Evolutionary conservation across 2,113 vertebrate species (phyloP), one percentile per base, ranked within the genome.

Genomic region (Piaya cayana): DNA sequence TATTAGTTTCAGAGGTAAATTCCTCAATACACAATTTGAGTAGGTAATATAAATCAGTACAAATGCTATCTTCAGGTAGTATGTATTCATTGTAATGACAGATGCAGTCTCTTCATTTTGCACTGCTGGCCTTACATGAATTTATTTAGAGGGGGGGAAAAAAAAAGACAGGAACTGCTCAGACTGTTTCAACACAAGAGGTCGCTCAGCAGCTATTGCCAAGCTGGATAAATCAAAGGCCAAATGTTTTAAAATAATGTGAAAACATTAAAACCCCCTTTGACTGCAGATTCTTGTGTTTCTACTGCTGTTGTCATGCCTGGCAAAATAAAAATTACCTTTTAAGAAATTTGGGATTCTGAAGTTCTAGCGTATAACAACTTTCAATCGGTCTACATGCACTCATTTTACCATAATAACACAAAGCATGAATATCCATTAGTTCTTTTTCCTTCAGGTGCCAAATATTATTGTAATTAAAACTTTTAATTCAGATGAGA

Each of bases 161-260:
- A 45, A 25, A 11, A 0, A 56, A 56, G 15, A 4, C 21, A 32
- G 9, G 27, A 55, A 11, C 29, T 63, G 45, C 52, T 93, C 39
- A 62, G 78, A 77, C 6, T 15, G 3, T 92, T 89, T 91, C 30
- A 78, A 78, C 97, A 95, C 96, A 94, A 97, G 97, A 95, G 96
- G 97, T 96, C 97, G 79, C 96, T 96, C 96, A 49, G 91, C 86
- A 95, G 93, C 97, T 95, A 1, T 42, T 58, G 45, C 82, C 82
- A 45, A 83, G 64, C 14, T 18, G 45, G 18, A 32, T 60, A 45
- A 58, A 45, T 19, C 3, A 32, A 56, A 77, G 37, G 55, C 72
- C 47, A 26, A 64, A 27, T 89, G 29, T 78, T 79, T 78, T 88
- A 13, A 75, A 85, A 37, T 5, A 63, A 29, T 65, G 23, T 81